These are phyloP conservation scores for Trididemnum clinides DNA, from an alignment of 23 tunicate species.

Conservation along the genomic window DNA sequence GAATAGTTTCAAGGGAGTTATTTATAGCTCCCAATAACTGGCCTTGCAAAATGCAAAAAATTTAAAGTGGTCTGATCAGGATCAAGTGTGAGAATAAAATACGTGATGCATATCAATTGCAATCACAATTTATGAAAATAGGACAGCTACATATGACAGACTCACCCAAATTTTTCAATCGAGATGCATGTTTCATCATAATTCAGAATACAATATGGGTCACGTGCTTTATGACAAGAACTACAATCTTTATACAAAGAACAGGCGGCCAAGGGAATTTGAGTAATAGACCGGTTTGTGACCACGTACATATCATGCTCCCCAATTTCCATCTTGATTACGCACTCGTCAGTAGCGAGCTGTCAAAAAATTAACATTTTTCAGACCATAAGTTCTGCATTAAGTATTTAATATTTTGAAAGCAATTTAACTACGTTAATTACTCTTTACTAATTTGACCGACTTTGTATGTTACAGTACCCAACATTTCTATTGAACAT, in stretches of 20 bases:
- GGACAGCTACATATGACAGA: neutral
- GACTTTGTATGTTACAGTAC: too few species aligned
- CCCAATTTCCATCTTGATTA: constrained; percentile 31
- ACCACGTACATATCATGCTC: constrained; percentile 37
- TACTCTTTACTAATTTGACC: too few species aligned
- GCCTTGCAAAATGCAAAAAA: too few species aligned
- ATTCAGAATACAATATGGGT: constrained; percentile 71
- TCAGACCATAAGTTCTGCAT: too few species aligned
- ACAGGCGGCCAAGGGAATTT: constrained; percentile 55
- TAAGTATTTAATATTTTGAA: too few species aligned
- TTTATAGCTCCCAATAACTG: too few species aligned
- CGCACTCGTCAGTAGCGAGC: constrained; percentile 5
- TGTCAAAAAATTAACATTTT: neutral
- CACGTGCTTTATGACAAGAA: constrained; percentile 44
- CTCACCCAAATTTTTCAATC: neutral
- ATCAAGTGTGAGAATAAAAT: too few species aligned
- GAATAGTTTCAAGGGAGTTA: too few species aligned
- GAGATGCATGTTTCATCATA: neutral
- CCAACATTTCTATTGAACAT: neutral
- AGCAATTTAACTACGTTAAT: too few species aligned
- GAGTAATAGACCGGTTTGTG: constrained; percentile 45
- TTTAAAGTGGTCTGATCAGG: too few species aligned
- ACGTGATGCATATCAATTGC: too few species aligned
- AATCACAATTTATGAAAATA: too few species aligned
- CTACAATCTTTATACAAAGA: constrained; percentile 34